These are phyloP conservation scores for Aporrectodea caliginosa DNA, from an alignment of 1,140 invertebrate genomes.

Conservation along the genomic window DNA sequence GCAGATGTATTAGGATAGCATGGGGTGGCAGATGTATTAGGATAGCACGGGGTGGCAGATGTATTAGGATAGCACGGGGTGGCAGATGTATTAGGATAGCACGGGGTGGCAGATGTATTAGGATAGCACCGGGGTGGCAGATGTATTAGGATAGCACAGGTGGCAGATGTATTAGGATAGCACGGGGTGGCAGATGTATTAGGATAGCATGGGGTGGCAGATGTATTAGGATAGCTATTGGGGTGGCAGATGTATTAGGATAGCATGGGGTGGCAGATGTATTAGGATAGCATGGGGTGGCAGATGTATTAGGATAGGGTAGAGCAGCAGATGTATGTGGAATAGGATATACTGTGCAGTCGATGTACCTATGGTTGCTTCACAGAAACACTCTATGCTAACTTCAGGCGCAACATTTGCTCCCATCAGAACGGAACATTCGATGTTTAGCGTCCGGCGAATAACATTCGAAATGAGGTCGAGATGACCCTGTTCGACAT, in stretches of 20 bases:
- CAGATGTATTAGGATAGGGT: not conserved
- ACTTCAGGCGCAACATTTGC: constrained; percentile 94
- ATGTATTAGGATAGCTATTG: not conserved
- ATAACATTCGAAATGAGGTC: constrained; percentile 97
- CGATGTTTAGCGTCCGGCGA: constrained; percentile 76
- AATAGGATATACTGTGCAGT: constrained; percentile 32
- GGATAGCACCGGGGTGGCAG: too few relatives aligned
- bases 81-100: too few relatives aligned
- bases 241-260: not conserved
- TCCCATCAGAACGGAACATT: constrained; percentile 92
- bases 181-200: not conserved
- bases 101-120: too few relatives aligned
- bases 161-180: too few relatives aligned
- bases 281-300: not conserved
- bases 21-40: too few relatives aligned
- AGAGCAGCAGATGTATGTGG: not conserved
- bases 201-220: not conserved
- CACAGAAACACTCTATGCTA: constrained; percentile 94
- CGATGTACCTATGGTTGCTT: constrained; percentile 87
- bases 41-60: too few relatives aligned
- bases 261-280: not conserved
- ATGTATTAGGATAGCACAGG: too few relatives aligned
- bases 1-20: too few relatives aligned
- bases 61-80: too few relatives aligned
- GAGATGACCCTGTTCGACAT: constrained; percentile 64